Evolutionary conservation across 2,797 vertebrate genomes (phyloP).

Genomic region (Adelosebastes latens): DNA sequence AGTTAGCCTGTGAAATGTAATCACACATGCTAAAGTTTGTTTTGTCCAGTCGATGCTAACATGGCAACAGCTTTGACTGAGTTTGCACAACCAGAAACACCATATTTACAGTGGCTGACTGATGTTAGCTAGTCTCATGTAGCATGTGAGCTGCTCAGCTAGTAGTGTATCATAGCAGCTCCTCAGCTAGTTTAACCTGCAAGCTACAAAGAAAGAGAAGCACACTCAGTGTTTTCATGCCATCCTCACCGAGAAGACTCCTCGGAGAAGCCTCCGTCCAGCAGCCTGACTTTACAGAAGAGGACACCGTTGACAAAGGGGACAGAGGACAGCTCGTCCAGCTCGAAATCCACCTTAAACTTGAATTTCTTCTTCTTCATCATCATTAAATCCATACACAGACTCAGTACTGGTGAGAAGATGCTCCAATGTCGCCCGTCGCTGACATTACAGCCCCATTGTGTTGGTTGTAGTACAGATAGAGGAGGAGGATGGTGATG

Average conservation of each 20-base stretch:
- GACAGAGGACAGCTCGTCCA: constrained; percentile 95
- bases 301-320: constrained; percentile 96
- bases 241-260: constrained; percentile 92
- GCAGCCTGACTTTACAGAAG: constrained; percentile 96
- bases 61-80: neutral
- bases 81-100: neutral
- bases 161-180: neutral
- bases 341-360: constrained; percentile 95
- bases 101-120: neutral
- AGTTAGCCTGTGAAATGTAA: neutral
- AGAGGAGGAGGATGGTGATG: constrained; percentile 25
- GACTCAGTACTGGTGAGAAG: constrained; percentile 8
- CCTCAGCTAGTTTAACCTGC: neutral
- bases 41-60: neutral
- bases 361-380: constrained; percentile 99
- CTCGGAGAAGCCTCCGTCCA: constrained; percentile 94
- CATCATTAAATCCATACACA: constrained; percentile 89
- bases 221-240: neutral
- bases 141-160: constrained; percentile 4
- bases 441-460: constrained; percentile 65
- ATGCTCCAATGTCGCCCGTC: constrained; percentile 17
- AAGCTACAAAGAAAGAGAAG: neutral
- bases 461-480: constrained; percentile 12
- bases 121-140: neutral
- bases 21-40: neutral